Base-by-base conservation (phyloP, 2,797 vertebrate species). In the Erethizon dorsatum region DNA sequence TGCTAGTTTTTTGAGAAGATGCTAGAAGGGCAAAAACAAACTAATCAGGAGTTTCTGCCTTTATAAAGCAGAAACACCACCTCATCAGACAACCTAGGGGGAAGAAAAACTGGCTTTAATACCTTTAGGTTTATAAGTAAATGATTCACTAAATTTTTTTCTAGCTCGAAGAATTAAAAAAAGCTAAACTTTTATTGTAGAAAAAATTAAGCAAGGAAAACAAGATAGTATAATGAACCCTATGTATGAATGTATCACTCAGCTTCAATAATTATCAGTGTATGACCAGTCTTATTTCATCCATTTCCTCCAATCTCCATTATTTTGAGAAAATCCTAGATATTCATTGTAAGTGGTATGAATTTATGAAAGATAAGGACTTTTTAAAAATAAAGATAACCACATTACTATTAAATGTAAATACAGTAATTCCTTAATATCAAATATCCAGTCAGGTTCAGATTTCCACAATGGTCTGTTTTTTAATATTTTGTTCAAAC, bases 321-420 rank as follows among this genome's bases (percentile, higher is more conserved):
- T 75, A 54, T 86, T 73, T 83, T 83, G 59, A 94, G 22, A 13
- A 31, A 90, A 0, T 71, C 17, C 63, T 92, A 56, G 45, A 92
- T 65, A 61, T 94, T 94, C 15, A 54, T 82, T 93, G 28, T 79
- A 90, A 93, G 54, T 75, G 63, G 31, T 79, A 24, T 83, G 57
- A 24, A 75, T 71, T 97, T 97, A 75, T 96, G 77, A 94, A 92
- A 80, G 37, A 82, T 75, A 80, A 41, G 6, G 28, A n/a, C 41
- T 80, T 6, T 69, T 79, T 65, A 75, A 47, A 73, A 26, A 41
- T n/a, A 33, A 59, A 45, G 17, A 91, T 80, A 61, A 75, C 4
- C 26, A 56, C 18, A 69, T 13, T 75, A 83, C 41, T 89, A 6
- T 94, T 91, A 50, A 7, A 45, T 92, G 20, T 83, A 94, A 92